Evolutionary conservation across 2,888 invertebrate genomes (phyloP).

Genomic region (Ryuthela nishihirai): DNA sequence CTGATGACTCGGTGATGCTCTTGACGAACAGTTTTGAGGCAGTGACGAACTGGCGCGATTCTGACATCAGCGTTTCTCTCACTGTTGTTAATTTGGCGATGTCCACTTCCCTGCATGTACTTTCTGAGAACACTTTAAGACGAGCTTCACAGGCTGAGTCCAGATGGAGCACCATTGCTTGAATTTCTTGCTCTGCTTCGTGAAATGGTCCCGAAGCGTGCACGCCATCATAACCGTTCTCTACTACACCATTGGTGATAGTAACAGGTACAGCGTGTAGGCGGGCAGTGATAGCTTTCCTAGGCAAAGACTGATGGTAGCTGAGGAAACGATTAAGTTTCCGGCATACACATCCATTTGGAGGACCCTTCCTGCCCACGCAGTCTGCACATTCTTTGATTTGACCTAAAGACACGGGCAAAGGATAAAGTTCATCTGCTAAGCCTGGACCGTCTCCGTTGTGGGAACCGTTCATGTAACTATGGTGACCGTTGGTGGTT

Average conservation of each 20-base stretch:
- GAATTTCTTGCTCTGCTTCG: constrained; percentile 29
- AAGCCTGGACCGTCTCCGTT: too few relatives aligned
- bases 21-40: constrained; percentile 80
- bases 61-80: constrained; percentile 72
- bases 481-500: too few relatives aligned
- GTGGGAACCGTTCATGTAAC: too few relatives aligned
- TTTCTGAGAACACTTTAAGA: constrained; percentile 21
- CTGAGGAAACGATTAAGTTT: constrained; percentile 18
- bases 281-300: constrained; percentile 11
- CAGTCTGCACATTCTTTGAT: constrained; percentile 19
- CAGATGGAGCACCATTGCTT: constrained; percentile 27
- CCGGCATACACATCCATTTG: constrained; percentile 19
- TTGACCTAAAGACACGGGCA: too few relatives aligned
- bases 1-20: constrained; percentile 67
- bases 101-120: constrained; percentile 10
- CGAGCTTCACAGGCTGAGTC: constrained; percentile 29
- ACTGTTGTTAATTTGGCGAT: constrained; percentile 56
- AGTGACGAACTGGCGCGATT: constrained; percentile 75
- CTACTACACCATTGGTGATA: constrained; percentile 7
- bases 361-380: constrained; percentile 16
- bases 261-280: not conserved
- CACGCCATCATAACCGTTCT: constrained; percentile 12
- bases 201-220: constrained; percentile 9
- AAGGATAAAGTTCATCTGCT: too few relatives aligned
- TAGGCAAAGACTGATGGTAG: constrained; percentile 30